These are phyloP conservation scores for Pyrocephalus nanus DNA, from an alignment of 2,797 vertebrate genomes.

Conservation along the genomic window DNA sequence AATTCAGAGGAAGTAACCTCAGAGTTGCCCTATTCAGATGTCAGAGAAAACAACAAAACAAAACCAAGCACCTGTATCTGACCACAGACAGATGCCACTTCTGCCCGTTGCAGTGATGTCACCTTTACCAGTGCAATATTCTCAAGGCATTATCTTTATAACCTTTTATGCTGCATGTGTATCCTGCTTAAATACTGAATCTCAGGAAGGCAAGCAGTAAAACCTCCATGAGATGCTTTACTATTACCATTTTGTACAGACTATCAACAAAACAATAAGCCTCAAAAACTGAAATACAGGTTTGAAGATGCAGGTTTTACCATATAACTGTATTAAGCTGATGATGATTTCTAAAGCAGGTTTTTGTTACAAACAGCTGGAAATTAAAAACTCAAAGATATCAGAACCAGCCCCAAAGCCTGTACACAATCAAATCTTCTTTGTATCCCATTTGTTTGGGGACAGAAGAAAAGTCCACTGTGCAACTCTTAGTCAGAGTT, in stretches of 20 bases:
- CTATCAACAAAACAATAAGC: neutral
- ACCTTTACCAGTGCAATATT: neutral
- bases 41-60: neutral
- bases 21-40: neutral
- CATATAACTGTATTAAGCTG: neutral
- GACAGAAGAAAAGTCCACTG: neutral
- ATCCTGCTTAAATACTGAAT: neutral
- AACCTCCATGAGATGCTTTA: neutral
- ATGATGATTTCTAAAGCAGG: neutral
- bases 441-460: neutral
- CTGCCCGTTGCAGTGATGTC: neutral
- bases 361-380: neutral
- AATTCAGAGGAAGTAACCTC: neutral
- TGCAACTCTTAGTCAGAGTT: neutral
- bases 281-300: neutral
- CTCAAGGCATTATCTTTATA: neutral
- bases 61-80: neutral
- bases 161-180: neutral
- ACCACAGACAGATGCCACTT: neutral
- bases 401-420: neutral
- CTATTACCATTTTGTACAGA: neutral
- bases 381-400: neutral
- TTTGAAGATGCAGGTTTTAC: neutral
- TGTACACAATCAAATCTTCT: neutral
- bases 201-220: neutral